Conservation (phyloP, 2,888 invertebrate genomes). For the Oligia latruncula region DNA sequence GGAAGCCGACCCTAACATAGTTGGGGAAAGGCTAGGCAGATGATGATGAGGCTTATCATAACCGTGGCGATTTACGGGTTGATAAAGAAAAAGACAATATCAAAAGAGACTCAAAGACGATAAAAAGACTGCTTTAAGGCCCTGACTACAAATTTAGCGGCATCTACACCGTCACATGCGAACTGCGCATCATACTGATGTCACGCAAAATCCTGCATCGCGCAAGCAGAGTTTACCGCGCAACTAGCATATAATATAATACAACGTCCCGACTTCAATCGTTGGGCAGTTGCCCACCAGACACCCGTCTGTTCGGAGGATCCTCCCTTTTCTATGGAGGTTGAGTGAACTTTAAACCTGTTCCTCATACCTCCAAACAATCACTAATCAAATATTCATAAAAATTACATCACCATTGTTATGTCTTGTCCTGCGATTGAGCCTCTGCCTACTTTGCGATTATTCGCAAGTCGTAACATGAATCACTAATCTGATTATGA, state of each 20-base stretch:
- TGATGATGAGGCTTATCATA: neutral
- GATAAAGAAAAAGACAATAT: neutral
- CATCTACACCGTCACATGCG: neutral
- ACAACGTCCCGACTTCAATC: neutral
- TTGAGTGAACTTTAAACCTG: neutral
- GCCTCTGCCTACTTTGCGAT: conserved; percentile 44
- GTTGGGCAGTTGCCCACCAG: neutral
- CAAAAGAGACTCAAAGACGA: neutral
- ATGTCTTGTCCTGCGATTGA: conserved; percentile 6
- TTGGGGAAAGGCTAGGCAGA: neutral
- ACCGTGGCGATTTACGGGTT: neutral
- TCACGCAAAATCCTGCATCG: neutral
- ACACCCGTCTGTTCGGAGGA: neutral
- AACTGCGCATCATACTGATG: neutral
- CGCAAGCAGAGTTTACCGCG: neutral
- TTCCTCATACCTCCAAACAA: conserved; percentile 3
- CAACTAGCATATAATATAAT: neutral
- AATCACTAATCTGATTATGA: conserved; percentile 72
- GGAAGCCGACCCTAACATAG: neutral
- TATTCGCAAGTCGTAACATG: conserved; percentile 55
- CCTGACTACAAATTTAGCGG: neutral
- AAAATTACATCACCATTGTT: conserved; percentile 21
- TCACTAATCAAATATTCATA: conserved; percentile 32
- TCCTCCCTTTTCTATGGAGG: neutral
- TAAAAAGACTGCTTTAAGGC: neutral